Evolutionary conservation across 2,888 invertebrate species (phyloP).

Genomic region (Pseudococcus viburni): DNA sequence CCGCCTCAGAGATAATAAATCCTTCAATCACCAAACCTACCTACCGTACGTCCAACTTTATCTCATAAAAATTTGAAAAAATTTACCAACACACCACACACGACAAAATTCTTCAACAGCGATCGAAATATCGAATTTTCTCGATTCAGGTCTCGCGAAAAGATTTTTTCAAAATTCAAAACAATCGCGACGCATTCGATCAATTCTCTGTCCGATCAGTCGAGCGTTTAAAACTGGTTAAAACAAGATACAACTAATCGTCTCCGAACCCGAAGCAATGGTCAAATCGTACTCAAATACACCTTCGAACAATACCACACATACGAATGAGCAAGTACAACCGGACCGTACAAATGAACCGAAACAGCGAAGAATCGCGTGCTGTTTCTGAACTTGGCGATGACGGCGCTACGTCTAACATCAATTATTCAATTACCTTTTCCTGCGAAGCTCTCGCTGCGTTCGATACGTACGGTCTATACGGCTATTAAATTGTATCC

Average conservation of each 20-base stretch:
- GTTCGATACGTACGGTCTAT: neutral
- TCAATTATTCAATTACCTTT: slow-evolving; percentile 24
- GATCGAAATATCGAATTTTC: too few relatives aligned
- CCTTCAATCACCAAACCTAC: too few relatives aligned
- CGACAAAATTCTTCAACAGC: too few relatives aligned
- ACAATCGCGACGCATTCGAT: slow-evolving; percentile 22
- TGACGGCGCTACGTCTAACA: neutral
- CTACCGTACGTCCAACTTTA: too few relatives aligned
- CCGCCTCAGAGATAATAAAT: too few relatives aligned
- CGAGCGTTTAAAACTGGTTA: slow-evolving; percentile 59
- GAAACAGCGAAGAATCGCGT: neutral
- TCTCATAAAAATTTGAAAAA: too few relatives aligned
- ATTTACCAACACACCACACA: too few relatives aligned
- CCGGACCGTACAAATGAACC: neutral
- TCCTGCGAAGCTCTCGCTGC: neutral
- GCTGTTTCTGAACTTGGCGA: neutral
- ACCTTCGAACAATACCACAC: neutral
- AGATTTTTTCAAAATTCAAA: neutral
- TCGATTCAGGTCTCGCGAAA: neutral
- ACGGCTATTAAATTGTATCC: neutral
- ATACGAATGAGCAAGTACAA: neutral
- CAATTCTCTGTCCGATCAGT: neutral
- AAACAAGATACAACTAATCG: slow-evolving; percentile 27
- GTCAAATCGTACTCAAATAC: neutral
- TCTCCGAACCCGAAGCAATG: neutral